phyloP scores from a whole-genome alignment of 2,113 vertebrate species.

The Panthera tigris region DNA sequence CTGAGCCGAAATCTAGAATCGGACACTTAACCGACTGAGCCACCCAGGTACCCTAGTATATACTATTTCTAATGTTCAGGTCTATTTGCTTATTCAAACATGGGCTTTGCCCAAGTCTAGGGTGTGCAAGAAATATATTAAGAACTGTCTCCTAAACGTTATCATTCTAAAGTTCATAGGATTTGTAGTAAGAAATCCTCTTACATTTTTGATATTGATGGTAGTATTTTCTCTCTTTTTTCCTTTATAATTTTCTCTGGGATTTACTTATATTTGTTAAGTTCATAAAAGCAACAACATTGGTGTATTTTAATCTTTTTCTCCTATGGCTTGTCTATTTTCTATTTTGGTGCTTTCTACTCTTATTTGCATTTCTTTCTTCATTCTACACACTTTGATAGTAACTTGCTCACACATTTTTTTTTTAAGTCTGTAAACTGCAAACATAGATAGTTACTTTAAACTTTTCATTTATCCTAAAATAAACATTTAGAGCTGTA shows the following conservation, averaged over 20 bases:
- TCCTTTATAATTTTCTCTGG: background rate
- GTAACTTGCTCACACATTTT: background rate
- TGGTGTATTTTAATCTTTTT: background rate
- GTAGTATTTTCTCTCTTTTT: background rate
- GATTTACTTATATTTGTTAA: background rate
- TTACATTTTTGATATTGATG: background rate
- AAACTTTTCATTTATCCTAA: background rate
- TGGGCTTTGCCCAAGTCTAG: background rate
- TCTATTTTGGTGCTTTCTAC: background rate
- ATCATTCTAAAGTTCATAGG: background rate
- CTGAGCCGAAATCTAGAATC: no score
- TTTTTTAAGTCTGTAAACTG: background rate
- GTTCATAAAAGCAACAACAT: background rate
- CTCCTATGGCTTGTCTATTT: background rate
- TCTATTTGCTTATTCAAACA: background rate
- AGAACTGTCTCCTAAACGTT: background rate
- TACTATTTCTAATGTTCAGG: background rate
- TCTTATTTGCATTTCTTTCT: background rate
- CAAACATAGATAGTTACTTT: background rate
- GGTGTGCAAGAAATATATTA: background rate
- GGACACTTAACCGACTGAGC: no score
- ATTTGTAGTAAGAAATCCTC: background rate
- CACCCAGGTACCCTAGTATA: no score
- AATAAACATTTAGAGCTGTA: background rate
- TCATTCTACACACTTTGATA: background rate